Base-by-base conservation (phyloP, 2,113 vertebrate genomes). In the Leptobrachium ailaonicum region DNA sequence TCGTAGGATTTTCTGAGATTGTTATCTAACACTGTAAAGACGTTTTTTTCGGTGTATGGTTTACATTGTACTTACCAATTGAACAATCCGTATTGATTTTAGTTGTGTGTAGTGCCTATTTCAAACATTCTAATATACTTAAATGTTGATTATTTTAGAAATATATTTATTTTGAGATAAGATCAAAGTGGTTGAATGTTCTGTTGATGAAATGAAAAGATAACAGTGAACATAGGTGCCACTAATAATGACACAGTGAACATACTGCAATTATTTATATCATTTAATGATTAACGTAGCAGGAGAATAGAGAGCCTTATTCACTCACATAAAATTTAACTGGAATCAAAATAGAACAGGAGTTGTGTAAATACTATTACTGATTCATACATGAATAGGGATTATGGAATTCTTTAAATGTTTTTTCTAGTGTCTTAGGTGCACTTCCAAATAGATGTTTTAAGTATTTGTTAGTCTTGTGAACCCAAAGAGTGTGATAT, bases 101-200 rank as follows among this genome's bases (percentile, higher is more conserved):
- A 75, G 85, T 86, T 76, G 77, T 87, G 85, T 91, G 88, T 90
- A 88, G 89, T 86, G 88, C 91, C 88, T 87, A 84, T 91, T 92
- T 93, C 90, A 93, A 93, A 92, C 90, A 92, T 87, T 86, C 88
- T 90, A 88, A 93, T 92, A 90, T 92, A 92, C 92, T 92, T 92
- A 92, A 92, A 92, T 91, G 88, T 87, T 82, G 91, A 92, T 92
- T 92, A 93, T 92, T 93, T 88, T 84, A 87, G 87, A 85, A 86
- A 87, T 89, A 73, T 92, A 88, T 92, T 88, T 89, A 80, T 85
- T 85, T 83, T 80, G 82, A 85, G 90, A 91, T 92, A 92, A 92
- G 91, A 93, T 94, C 91, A 94, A 93, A 93, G 82, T 32, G 0
- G 86, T 89, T 90, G 88, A 88, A 81, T 78, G 86, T 83, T 85